Evolutionary conservation across 2,797 vertebrate genomes (phyloP).

Genomic region (Borostomias antarcticus): DNA sequence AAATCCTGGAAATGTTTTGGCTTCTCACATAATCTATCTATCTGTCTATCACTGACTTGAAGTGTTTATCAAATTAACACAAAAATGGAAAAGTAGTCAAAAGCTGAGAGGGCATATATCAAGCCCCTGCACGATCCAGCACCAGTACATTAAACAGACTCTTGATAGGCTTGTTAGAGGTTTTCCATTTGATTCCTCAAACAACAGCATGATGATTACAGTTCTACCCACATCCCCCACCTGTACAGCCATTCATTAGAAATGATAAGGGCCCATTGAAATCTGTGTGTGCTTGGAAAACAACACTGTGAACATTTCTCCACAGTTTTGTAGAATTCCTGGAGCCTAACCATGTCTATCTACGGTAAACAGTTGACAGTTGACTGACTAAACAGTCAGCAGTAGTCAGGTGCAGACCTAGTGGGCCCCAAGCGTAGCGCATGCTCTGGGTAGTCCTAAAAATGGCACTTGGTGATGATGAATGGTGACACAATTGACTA

Average conservation of each 20-base stretch:
- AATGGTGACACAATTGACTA: too few relatives aligned
- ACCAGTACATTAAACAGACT: slow-evolving; percentile 24
- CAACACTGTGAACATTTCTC: too few relatives aligned
- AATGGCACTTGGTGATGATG: too few relatives aligned
- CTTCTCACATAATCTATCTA: slow-evolving; percentile 44
- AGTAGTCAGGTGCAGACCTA: too few relatives aligned
- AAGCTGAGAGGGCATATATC: neutral
- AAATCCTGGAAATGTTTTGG: slow-evolving; percentile 10
- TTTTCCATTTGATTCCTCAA: slow-evolving; percentile 43
- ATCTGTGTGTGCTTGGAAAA: slow-evolving; percentile 4
- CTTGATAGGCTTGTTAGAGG: slow-evolving; percentile 21
- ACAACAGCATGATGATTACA: slow-evolving; percentile 30
- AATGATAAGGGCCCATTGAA: neutral
- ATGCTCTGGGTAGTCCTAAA: too few relatives aligned
- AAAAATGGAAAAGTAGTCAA: neutral
- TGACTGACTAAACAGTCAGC: too few relatives aligned
- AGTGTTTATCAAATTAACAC: neutral
- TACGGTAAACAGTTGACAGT: too few relatives aligned
- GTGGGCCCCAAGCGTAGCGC: too few relatives aligned
- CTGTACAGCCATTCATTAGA: slow-evolving; percentile 3
- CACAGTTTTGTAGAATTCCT: neutral
- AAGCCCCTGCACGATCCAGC: neutral
- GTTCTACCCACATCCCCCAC: slow-evolving; percentile 18
- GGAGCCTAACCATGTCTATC: too few relatives aligned
- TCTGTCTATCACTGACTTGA: neutral